Conservation (phyloP, 2,113 vertebrate genomes). For the Eonycteris spelaea region DNA sequence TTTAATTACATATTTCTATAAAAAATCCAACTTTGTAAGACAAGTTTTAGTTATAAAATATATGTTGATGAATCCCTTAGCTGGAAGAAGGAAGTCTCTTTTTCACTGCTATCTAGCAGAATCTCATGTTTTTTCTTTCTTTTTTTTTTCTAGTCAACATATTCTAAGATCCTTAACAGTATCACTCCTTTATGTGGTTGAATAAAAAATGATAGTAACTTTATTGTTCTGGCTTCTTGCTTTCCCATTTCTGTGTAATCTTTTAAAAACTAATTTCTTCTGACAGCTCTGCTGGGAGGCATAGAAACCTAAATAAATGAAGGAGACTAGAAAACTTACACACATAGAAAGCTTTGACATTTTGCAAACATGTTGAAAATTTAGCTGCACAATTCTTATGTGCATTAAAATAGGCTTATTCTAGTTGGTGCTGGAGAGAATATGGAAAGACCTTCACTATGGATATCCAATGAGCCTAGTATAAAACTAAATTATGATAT, state of each 20-base stretch:
- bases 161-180: background rate
- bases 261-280: constrained; percentile 38
- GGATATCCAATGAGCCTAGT: background rate
- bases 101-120: background rate
- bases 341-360: background rate
- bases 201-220: background rate
- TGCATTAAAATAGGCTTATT: background rate
- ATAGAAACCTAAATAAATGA: constrained; percentile 33
- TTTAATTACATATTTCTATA: background rate
- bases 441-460: background rate
- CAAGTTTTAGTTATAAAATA: background rate
- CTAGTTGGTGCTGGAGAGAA: background rate
- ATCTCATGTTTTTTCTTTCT: background rate
- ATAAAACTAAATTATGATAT: background rate
- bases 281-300: background rate
- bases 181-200: background rate
- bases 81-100: background rate
- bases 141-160: background rate
- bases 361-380: background rate
- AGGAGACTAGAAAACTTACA: background rate
- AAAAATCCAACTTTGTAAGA: background rate
- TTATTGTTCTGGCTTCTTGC: background rate
- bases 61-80: background rate
- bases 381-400: background rate
- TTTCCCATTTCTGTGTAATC: background rate